Evolutionary conservation across 2,888 invertebrate genomes (phyloP).

Genomic region (Seira ritae): DNA sequence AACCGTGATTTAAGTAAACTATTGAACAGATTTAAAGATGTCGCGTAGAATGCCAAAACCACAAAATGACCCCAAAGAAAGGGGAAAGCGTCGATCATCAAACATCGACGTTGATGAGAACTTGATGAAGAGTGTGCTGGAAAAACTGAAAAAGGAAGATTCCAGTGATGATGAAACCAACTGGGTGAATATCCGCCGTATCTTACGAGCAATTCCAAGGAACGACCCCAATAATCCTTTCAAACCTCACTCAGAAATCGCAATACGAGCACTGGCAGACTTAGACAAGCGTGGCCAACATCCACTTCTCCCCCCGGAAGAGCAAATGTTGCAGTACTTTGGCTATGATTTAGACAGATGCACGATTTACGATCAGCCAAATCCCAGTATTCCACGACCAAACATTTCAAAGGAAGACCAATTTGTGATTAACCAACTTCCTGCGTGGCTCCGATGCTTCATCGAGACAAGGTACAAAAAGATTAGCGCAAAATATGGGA

Average conservation of each 20-base stretch:
- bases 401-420: slow-evolving; percentile 38
- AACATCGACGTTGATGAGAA: slow-evolving; percentile 36
- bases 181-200: slow-evolving; percentile 48
- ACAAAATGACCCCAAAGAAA: slow-evolving; percentile 17
- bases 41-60: slow-evolving; percentile 34
- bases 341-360: slow-evolving; percentile 62
- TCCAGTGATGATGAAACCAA: slow-evolving; percentile 45
- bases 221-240: slow-evolving; percentile 63
- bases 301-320: slow-evolving; percentile 37
- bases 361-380: slow-evolving; percentile 56
- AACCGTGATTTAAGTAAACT: too few relatives aligned
- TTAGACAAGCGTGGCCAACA: not conserved
- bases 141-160: slow-evolving; percentile 33
- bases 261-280: slow-evolving; percentile 31
- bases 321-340: slow-evolving; percentile 49
- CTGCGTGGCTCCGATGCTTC: slow-evolving; percentile 65
- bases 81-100: slow-evolving; percentile 25
- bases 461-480: slow-evolving; percentile 45
- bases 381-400: slow-evolving; percentile 5
- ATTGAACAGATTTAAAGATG: too few relatives aligned
- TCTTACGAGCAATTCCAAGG: slow-evolving; percentile 47
- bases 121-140: not conserved
- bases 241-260: slow-evolving; percentile 50
- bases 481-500: slow-evolving; percentile 46
- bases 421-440: slow-evolving; percentile 52